Base-by-base conservation (phyloP, 1,140 invertebrate genomes). In the Rhopalosiphum padi region DNA sequence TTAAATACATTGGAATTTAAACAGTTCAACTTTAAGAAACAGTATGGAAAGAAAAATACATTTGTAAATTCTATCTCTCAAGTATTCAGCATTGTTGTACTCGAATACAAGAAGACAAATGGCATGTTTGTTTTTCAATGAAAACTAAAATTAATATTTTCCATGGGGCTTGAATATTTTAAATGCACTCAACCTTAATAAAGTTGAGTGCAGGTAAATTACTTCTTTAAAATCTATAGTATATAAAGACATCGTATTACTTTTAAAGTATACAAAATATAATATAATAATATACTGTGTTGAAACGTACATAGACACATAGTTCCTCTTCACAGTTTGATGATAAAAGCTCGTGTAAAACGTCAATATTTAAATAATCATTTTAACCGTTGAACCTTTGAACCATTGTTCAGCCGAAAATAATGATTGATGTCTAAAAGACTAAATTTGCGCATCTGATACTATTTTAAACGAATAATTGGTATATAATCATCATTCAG, bases 361-460 rank as follows among this genome's bases (percentile, higher is more conserved):
- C 43, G 41, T 86, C 41, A 86, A 86, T 86, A 86, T 86, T 86
- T 86, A 86, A 85, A 85, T 85, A 85, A 85, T 85, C 6, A 23
- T 41, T 86, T 23, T 41, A 25, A 25, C 21, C 77, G 18, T 83
- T n/a, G 15, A 22, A 51, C 21, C 82, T 2, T 41, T 83, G 82
- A 83, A 23, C 82, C 23, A 8, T 83, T 83, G 35, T 83, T 83
- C 22, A 2, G 23, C 23, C 22, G 6, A 83, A 83, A 37, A 83
- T 23, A 83, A 83, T 41, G 37, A 83, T 83, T 23, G 60, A 68
- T 68, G 30, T 15, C 30, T 68, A 37, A 82, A 82, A 82, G 35
- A 35, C 77, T 82, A 82, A 37, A 82, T 37, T 82, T 37, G 77
- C 35, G 77, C 21, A 82, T 82, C 7, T 22, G 15, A 37, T 22